phyloP scores from a whole-genome alignment of 37 sponge, comb jelly and placozoan species.

The Agelas oroides region DNA sequence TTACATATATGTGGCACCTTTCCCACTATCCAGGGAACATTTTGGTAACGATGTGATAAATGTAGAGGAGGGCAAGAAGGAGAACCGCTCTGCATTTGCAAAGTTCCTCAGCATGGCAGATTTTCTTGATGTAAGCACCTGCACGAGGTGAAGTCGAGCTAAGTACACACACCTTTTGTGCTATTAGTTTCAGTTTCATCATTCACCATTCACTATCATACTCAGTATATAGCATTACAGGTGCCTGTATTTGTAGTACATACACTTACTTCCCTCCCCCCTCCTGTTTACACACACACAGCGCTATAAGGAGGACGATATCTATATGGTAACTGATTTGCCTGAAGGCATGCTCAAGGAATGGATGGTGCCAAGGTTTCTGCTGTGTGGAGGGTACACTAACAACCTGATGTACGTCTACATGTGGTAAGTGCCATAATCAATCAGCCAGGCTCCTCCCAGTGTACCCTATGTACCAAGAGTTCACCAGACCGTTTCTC shows the following conservation, averaged over 20 bases:
- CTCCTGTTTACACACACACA: no score
- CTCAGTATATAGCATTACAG: no score
- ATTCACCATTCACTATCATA: no score
- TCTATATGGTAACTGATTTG: constrained; percentile 65
- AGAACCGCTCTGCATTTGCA: constrained; percentile 51
- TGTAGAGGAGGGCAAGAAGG: constrained; percentile 79
- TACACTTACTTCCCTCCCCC: no score
- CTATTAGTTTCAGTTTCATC: no score
- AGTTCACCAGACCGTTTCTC: no score
- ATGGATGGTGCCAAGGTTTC: constrained; percentile 51
- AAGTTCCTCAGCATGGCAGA: constrained; percentile 47
- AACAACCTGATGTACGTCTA: constrained; percentile 39
- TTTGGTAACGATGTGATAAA: constrained; percentile 60
- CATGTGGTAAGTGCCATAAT: constrained; percentile 54
- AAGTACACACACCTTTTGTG: background rate
- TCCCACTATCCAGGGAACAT: constrained; percentile 24
- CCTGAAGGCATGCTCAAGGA: constrained; percentile 60
- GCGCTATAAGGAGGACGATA: constrained; percentile 54
- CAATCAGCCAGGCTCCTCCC: background rate
- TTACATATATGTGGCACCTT: no score
- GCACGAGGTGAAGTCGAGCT: background rate
- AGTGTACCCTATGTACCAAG: no score
- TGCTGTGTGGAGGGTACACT: constrained; percentile 75
- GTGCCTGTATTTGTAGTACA: no score
- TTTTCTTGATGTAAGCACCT: constrained; percentile 67